Base-by-base conservation (phyloP, 1,140 invertebrate genomes). In the Riptortus pedestris region DNA sequence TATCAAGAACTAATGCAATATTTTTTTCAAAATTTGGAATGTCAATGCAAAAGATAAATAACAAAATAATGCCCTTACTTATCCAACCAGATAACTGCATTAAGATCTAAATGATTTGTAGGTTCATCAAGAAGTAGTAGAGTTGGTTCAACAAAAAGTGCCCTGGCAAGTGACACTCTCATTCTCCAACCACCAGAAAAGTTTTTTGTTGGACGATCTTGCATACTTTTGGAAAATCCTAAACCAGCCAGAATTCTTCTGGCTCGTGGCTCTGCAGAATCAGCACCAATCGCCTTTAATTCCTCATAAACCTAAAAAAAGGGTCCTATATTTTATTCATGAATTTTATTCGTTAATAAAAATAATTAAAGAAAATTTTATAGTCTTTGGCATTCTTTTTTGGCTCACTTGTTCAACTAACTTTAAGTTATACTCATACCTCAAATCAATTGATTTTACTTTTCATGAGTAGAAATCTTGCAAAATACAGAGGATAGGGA, bases 171-270 rank as follows among this genome's bases (percentile, higher is more conserved):
- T 0, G 95, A 98, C 9, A 99, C 93, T 75, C 96, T 86, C 96
- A 98, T 98, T 71, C 96, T 80, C 96, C 96, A 99, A 55, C 96
- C 96, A 72, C 96, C 96, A 67, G 95, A 98, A 74, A 99, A 95
- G 73, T 93, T 87, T 74, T 96, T 96, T 1, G 94, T 97, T 0
- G 91, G 82, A 64, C 94, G 78, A 72, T 94, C 80, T 77, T 97
- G 95, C 96, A 98, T 99, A 71, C 90, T 84, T 65, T 83, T 81
- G 57, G 85, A 91, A 73, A 99, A 99, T 58, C 96, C 96, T 45
- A 99, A 78, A 90, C 97, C 97, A 67, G 94, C 91, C 18, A 99
- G 77, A 70, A 99, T 98, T 68, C 96, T 79, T 0, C 96, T 79
- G 0, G 96, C 96, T 70, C 90, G 83, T 0, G 95, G 88, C 76